Conservation (phyloP, 1,140 invertebrate genomes). For the Augochlora pura region DNA sequence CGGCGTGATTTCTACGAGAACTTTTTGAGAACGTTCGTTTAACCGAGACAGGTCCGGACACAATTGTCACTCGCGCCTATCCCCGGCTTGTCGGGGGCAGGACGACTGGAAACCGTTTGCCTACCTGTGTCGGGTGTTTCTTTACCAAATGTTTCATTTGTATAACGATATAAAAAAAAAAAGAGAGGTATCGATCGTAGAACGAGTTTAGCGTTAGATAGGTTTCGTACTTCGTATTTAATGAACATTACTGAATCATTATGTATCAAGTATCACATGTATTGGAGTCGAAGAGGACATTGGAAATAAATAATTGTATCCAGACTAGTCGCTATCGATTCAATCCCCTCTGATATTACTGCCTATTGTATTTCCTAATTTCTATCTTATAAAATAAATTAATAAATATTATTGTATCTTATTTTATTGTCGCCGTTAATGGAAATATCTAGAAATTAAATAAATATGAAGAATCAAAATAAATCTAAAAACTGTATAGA, state of each 20-base stretch:
- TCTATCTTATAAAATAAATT: too few species aligned
- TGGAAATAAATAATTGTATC: constrained; percentile 67
- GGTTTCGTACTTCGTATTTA: constrained; percentile 71
- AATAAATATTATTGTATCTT: too few species aligned
- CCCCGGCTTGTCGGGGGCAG: not conserved
- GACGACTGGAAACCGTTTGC: constrained; percentile 40
- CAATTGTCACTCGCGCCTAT: constrained; percentile 21
- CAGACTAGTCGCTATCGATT: constrained; percentile 14
- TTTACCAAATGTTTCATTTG: constrained; percentile 60
- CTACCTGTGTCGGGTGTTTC: constrained; percentile 50
- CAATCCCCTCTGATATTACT: not conserved
- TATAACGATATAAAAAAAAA: constrained; percentile 46
- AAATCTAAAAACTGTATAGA: too few species aligned
- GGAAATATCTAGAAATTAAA: too few species aligned
- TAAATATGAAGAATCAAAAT: too few species aligned
- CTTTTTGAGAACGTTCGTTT: constrained; percentile 42
- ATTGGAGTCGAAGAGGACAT: constrained; percentile 61
- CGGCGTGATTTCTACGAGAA: constrained; percentile 43
- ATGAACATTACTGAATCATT: constrained; percentile 65
- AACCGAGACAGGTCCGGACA: constrained; percentile 48
- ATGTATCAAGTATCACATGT: constrained; percentile 66
- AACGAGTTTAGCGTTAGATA: constrained; percentile 62
- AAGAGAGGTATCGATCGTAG: constrained; percentile 54
- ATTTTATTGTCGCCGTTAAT: too few species aligned
- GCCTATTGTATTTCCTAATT: too few species aligned